These are phyloP conservation scores for Heteropelma amictum DNA, from an alignment of 2,888 invertebrate genomes.

Conservation along the genomic window DNA sequence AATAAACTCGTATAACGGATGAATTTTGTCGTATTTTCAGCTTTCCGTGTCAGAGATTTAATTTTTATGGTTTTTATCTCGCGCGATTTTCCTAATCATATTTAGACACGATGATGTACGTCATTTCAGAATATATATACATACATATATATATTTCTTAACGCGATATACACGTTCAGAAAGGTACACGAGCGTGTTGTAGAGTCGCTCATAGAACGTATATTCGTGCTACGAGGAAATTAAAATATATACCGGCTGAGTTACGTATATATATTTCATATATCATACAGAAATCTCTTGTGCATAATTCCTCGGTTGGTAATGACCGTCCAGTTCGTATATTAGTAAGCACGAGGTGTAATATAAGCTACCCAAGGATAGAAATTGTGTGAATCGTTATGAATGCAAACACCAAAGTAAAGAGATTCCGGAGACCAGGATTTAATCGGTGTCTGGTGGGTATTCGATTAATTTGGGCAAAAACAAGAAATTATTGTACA, in stretches of 20 bases:
- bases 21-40: too few relatives aligned
- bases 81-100: not conserved
- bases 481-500: conserved; percentile 45
- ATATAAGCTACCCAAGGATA: conserved; percentile 27
- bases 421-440: conserved; percentile 38
- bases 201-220: conserved; percentile 30
- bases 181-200: conserved; percentile 21
- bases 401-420: conserved; percentile 22
- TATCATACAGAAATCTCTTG: conserved; percentile 52
- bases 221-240: conserved; percentile 57
- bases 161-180: not conserved
- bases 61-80: conserved; percentile 20
- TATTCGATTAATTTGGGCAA: conserved; percentile 59
- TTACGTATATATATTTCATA: not conserved
- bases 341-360: conserved; percentile 28
- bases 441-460: conserved; percentile 59
- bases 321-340: conserved; percentile 56
- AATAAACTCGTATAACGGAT: too few relatives aligned
- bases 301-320: conserved; percentile 59
- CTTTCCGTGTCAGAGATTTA: too few relatives aligned
- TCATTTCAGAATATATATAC: not conserved
- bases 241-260: conserved; percentile 54
- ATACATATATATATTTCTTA: not conserved
- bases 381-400: conserved; percentile 40
- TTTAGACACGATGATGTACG: not conserved